These are phyloP conservation scores for Temnothorax ravouxi DNA, from an alignment of 2,888 invertebrate species.

Conservation along the genomic window DNA sequence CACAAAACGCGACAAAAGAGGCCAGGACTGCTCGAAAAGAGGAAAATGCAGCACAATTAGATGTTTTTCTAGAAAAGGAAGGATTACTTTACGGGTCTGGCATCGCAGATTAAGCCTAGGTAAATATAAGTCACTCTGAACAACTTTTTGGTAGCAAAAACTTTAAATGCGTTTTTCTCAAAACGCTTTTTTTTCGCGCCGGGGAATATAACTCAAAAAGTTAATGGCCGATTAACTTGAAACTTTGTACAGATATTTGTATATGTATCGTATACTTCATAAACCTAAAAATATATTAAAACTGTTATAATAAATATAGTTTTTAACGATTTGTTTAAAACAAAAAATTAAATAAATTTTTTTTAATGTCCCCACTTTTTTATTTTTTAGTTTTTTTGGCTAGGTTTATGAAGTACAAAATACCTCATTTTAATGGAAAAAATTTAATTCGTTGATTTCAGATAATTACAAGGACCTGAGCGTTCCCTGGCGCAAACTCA, in stretches of 20 bases:
- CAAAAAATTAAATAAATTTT: neutral
- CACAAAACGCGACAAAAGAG: no score
- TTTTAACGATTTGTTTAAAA: neutral
- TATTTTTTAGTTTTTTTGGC: no score
- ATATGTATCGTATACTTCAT: neutral
- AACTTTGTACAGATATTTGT: slow-evolving; percentile 4
- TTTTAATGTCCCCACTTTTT: neutral
- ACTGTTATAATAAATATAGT: slow-evolving; percentile 1
- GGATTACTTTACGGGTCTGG: neutral
- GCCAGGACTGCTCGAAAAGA: no score
- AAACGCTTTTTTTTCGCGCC: no score
- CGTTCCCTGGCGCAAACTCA: no score
- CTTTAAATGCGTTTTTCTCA: no score
- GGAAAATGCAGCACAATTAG: no score
- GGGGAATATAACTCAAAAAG: neutral
- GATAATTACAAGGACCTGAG: no score
- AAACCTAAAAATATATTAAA: neutral
- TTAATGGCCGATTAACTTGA: neutral
- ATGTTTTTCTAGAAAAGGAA: neutral
- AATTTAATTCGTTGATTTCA: no score
- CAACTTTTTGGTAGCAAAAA: no score
- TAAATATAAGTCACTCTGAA: neutral
- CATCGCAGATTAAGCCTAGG: neutral
- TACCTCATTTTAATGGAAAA: no score
- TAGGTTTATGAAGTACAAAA: no score